phyloP scores from a whole-genome alignment of 1,140 invertebrate genomes.

The Philotrypesis tridentata region DNA sequence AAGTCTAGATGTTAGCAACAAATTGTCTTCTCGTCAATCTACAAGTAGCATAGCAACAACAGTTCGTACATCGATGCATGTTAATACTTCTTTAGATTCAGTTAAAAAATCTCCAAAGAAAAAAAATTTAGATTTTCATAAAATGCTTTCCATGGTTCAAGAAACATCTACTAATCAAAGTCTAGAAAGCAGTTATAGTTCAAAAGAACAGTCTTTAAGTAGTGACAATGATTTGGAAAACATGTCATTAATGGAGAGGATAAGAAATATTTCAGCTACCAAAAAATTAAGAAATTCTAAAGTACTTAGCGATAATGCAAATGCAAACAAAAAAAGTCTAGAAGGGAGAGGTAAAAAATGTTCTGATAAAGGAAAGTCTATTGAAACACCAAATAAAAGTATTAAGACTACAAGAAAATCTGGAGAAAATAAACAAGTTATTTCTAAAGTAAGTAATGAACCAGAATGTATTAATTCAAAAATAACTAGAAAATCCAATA shows the following conservation, averaged over 20 bases:
- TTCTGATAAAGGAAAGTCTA: background rate
- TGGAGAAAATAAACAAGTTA: background rate
- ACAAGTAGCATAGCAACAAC: conserved; percentile 32
- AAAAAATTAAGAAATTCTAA: conserved; percentile 14
- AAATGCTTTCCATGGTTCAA: conserved; percentile 35
- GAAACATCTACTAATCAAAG: conserved; percentile 1
- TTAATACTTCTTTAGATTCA: conserved; percentile 64
- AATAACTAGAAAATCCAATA: background rate
- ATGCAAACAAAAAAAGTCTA: background rate
- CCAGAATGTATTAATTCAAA: background rate
- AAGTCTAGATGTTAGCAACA: conserved; percentile 2
- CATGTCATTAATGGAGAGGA: conserved; percentile 42
- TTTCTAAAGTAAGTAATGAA: background rate
- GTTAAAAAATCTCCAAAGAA: conserved; percentile 33
- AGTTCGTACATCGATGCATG: conserved; percentile 55
- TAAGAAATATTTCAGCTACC: conserved; percentile 40
- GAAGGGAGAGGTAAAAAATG: background rate
- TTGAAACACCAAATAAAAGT: background rate
- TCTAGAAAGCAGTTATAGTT: conserved; percentile 12
- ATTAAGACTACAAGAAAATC: background rate
- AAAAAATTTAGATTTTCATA: conserved; percentile 41
- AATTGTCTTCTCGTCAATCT: conserved; percentile 21
- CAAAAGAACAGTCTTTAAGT: conserved; percentile 28
- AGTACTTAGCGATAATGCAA: background rate
- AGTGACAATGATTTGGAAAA: conserved; percentile 38